phyloP scores from a whole-genome alignment of 1,140 invertebrate species.

The Calycopis cecrops region DNA sequence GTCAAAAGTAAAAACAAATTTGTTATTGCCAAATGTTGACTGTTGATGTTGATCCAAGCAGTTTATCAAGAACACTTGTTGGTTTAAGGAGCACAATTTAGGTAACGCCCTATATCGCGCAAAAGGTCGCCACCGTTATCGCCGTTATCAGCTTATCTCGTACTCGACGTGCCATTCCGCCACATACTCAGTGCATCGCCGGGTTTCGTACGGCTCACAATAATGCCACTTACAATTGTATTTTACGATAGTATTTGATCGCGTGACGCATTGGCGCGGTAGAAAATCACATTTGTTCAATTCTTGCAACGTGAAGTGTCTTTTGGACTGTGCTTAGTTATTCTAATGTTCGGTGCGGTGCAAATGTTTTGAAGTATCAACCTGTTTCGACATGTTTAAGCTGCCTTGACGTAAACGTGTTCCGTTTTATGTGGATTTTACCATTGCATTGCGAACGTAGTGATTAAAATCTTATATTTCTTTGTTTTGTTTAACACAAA shows the following conservation, averaged over 20 bases:
- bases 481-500: constrained; percentile 12
- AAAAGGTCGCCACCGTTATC: constrained; percentile 25
- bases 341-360: background rate
- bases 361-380: constrained; percentile 6
- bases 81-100: background rate
- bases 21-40: too few relatives aligned
- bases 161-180: constrained; percentile 53
- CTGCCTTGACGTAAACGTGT: constrained; percentile 4
- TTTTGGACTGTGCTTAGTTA: constrained; percentile 18
- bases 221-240: constrained; percentile 10
- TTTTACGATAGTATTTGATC: constrained; percentile 19
- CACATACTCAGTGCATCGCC: constrained; percentile 41
- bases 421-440: constrained; percentile 18
- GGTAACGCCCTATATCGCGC: constrained; percentile 8
- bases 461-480: constrained; percentile 5
- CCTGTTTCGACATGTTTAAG: constrained; percentile 2
- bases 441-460: constrained; percentile 23
- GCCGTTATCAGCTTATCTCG: constrained; percentile 69
- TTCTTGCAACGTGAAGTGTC: constrained; percentile 18
- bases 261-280: constrained; percentile 36
- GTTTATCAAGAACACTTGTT: background rate
- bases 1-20: too few relatives aligned
- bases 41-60: background rate
- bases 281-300: constrained; percentile 34
- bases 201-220: constrained; percentile 8